These are phyloP conservation scores for Nothoprocta perdicaria DNA, from an alignment of 2,113 vertebrate genomes.

Conservation along the genomic window DNA sequence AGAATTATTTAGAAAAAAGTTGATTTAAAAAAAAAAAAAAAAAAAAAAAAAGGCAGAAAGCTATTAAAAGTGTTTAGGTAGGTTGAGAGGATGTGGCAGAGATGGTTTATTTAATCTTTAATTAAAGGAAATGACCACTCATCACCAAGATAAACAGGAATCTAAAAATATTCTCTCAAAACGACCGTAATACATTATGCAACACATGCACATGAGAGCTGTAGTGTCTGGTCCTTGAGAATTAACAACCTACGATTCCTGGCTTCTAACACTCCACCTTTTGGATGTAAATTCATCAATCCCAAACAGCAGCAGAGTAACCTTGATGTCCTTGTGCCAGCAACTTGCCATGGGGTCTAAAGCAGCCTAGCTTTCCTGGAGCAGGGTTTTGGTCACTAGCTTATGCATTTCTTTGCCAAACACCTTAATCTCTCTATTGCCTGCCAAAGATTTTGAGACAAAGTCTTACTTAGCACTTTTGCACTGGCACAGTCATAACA, in stretches of 20 bases:
- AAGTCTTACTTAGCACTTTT: neutral
- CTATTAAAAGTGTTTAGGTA: neutral
- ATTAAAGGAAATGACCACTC: neutral
- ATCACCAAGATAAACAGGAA: neutral
- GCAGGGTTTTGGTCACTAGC: neutral
- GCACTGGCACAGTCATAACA: neutral
- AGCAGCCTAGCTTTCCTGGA: neutral
- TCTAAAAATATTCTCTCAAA: neutral
- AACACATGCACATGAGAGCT: fast-evolving
- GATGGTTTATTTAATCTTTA: neutral
- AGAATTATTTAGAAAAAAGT: neutral
- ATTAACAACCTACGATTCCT: neutral
- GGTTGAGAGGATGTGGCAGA: neutral
- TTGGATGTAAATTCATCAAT: neutral
- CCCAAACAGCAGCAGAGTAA: neutral
- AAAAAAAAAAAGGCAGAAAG: neutral
- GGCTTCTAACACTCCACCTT: neutral
- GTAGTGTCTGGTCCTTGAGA: neutral
- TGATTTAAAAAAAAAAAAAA: too few relatives aligned
- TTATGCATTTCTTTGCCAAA: neutral
- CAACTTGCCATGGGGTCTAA: neutral
- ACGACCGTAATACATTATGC: neutral
- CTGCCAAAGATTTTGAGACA: neutral
- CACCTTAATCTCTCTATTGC: neutral
- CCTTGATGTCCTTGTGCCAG: fast-evolving